phyloP scores from a whole-genome alignment of 2,113 vertebrate species.

The Neotragus pygmaeus region DNA sequence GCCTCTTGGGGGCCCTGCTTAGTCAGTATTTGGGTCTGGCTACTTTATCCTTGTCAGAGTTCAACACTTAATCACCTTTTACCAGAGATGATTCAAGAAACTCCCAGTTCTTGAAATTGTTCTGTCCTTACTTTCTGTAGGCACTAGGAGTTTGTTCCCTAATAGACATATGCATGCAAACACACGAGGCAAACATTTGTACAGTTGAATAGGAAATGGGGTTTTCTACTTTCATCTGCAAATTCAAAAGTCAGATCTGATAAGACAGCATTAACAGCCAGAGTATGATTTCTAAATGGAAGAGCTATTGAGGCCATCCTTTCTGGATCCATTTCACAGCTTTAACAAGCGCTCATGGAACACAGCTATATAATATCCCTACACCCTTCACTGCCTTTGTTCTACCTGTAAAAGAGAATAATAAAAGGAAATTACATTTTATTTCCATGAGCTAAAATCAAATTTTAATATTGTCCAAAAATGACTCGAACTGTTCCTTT shows the following conservation, averaged over 20 bases:
- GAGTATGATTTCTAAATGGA: slow-evolving; percentile 29
- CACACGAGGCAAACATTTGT: neutral
- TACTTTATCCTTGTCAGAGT: slow-evolving; percentile 19
- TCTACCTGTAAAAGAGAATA: slow-evolving; percentile 60
- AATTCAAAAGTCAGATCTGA: slow-evolving; percentile 36
- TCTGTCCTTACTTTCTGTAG: neutral
- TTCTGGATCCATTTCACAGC: neutral
- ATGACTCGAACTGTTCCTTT: slow-evolving; percentile 61
- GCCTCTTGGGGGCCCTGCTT: neutral
- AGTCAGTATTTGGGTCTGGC: neutral
- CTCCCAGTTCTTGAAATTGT: neutral
- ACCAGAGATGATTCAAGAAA: neutral
- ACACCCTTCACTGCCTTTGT: slow-evolving; percentile 50
- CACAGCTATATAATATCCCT: slow-evolving; percentile 5
- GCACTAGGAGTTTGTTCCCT: neutral
- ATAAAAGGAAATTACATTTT: slow-evolving; percentile 70
- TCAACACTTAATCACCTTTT: neutral
- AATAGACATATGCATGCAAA: neutral
- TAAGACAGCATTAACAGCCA: neutral
- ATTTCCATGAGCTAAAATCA: slow-evolving; percentile 71
- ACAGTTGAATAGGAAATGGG: neutral
- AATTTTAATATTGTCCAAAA: slow-evolving; percentile 74
- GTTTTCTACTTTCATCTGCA: neutral
- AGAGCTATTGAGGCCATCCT: slow-evolving; percentile 40
- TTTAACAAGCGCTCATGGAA: neutral